Percentiles rank a stretch among this genome's conserved stretches.
phyloP scores from a whole-genome alignment of 2,797 vertebrate species.

The Molossus alvarezi region DNA sequence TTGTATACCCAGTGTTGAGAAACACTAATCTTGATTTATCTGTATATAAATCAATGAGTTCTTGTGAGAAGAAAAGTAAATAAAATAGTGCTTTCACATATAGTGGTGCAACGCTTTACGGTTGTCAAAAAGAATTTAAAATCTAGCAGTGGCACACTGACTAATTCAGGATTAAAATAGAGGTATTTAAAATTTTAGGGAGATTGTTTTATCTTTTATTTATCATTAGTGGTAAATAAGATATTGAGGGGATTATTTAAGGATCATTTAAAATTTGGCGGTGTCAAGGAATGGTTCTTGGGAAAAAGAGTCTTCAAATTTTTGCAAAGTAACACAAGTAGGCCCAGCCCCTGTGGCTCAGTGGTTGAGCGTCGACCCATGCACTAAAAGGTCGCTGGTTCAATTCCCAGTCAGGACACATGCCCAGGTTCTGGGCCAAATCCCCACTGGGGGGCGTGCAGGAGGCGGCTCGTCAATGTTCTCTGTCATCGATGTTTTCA shows the following conservation, averaged over 20 bases:
- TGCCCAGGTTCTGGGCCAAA: too few relatives aligned
- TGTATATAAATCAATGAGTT: constrained; percentile 29
- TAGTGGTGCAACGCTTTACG: neutral
- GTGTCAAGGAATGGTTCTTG: neutral
- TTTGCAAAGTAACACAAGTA: neutral
- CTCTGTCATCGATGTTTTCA: too few relatives aligned
- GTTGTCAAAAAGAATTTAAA: neutral
- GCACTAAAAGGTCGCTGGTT: too few relatives aligned
- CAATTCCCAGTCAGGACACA: too few relatives aligned
- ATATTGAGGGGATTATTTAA: neutral
- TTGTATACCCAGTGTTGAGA: constrained; percentile 36
- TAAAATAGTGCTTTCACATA: constrained; percentile 19
- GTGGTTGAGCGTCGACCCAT: too few relatives aligned
- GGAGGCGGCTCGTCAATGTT: too few relatives aligned
- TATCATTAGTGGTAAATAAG: neutral
- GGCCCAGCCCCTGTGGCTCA: too few relatives aligned
- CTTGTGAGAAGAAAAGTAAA: neutral
- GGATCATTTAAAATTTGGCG: neutral
- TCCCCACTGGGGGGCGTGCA: too few relatives aligned
- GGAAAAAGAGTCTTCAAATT: neutral
- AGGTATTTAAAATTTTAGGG: neutral
- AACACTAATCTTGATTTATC: constrained; percentile 35
- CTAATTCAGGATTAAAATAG: neutral
- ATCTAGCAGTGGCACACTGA: neutral
- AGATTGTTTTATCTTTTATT: neutral